These are phyloP conservation scores for Zootermopsis nevadensis DNA, from an alignment of 2,888 invertebrate genomes.

Conservation along the genomic window DNA sequence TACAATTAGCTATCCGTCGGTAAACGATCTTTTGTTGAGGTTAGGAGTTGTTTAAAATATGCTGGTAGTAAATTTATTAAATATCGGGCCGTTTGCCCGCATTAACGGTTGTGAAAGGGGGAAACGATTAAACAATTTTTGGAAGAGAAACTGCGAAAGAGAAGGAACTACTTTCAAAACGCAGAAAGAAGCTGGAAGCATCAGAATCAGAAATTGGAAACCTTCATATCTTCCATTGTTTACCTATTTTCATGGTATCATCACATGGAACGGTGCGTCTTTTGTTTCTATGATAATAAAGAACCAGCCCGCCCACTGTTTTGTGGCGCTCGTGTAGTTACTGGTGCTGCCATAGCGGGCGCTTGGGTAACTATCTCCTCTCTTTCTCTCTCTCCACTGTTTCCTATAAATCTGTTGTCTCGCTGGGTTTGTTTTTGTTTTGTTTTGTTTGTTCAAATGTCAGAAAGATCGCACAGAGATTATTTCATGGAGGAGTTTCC, in stretches of 20 bases:
- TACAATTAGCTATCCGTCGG: too few relatives aligned
- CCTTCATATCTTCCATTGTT: slow-evolving; percentile 28
- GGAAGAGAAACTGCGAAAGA: neutral
- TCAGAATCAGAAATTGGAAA: slow-evolving; percentile 12
- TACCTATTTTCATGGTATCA: slow-evolving; percentile 30
- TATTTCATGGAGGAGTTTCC: slow-evolving; percentile 23
- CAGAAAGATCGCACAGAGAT: slow-evolving; percentile 32
- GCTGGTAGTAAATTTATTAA: slow-evolving; percentile 5
- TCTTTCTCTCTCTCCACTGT: neutral
- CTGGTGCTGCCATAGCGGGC: slow-evolving; percentile 29
- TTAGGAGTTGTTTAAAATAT: neutral
- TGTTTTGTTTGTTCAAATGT: slow-evolving; percentile 27
- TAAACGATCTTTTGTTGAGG: neutral
- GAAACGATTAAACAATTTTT: neutral
- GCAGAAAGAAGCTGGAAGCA: slow-evolving; percentile 7
- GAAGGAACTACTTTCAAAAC: neutral
- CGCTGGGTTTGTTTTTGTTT: neutral
- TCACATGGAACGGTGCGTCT: slow-evolving; percentile 20
- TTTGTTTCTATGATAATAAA: slow-evolving; percentile 31
- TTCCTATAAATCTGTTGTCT: slow-evolving; percentile 27
- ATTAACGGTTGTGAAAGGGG: neutral
- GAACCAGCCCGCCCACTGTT: slow-evolving; percentile 15
- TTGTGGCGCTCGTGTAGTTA: slow-evolving; percentile 15
- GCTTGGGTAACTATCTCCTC: slow-evolving; percentile 19
- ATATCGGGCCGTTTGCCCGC: neutral